Base-by-base conservation (phyloP, 2,113 vertebrate species). In the Solenodon paradoxus region DNA sequence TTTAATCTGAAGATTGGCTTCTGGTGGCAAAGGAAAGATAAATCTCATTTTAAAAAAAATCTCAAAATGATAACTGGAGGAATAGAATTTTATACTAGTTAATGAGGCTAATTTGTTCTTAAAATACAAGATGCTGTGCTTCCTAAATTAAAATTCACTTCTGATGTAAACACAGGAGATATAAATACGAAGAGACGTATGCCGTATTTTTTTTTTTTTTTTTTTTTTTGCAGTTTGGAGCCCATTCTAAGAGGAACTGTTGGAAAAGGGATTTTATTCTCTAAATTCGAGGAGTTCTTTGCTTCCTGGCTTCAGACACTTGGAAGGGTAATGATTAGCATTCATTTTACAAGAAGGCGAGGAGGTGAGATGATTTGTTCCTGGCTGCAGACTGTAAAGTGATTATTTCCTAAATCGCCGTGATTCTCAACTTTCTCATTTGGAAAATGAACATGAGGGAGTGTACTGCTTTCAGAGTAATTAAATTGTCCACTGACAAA, bases 81-180 rank as follows among this genome's bases (percentile, higher is more conserved):
- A 85, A 26, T 72, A 94, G 90, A 84, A 83, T 95, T 96, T 91
- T 97, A 74, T 86, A 78, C 92, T 53, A 95, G 78, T 90, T 96
- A 96, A 95, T 94, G 95, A 98, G 94, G 90, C 88, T 97, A 95
- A 96, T 96, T 96, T 95, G 95, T 92, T 93, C 96, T 96, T 97
- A 89, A 97, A 95, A 96, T 96, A 95, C 78, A 94, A 96, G 85
- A 95, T 87, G 82, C 94, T 90, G 88, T 88, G 84, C 64, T 96
- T 94, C 90, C 93, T 96, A 96, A 95, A 95, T 97, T 96, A 92
- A 96, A 97, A 97, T 95, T 96, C 96, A 92, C 72, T 95, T 96
- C 95, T 96, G 92, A 71, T 97, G 92, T 97, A 96, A 97, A 96
- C 94, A 95, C 92, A 90, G 96, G 95, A 85, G 96, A 92, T 96